Evolutionary conservation across 2,888 invertebrate species (phyloP), one percentile per base, ranked within the genome.

Genomic region (Hecatera dysodea): DNA sequence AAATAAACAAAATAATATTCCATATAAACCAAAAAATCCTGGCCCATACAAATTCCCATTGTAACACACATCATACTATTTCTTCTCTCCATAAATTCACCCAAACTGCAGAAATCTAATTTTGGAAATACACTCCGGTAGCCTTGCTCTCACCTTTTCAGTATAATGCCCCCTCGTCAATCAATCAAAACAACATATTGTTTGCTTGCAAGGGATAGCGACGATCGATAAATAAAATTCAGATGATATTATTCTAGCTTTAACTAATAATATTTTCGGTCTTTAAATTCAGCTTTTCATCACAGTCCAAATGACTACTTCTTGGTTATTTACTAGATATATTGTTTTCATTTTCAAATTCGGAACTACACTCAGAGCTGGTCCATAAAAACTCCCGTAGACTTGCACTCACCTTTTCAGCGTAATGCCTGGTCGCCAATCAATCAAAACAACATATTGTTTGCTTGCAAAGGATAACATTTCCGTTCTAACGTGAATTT

Each of bases 141-240:
- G 56, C 50, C 67, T 74, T 70, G 76, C 78, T 72, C 83, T 73
- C 85, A 85, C 85, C 82, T 85, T 83, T 70, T 70, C 75, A 81
- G 81, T 80, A 79, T 85, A 90, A 89, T 90, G 87, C 89, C 86
- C 84, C 87, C 78, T 82, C 83, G 82, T 82, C 81, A 86, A 91
- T 91, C 91, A 90, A 91, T 91, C 91, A 91, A 88, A 87, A 83
- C 86, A 91, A 90, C 90, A 90, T 90, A 91, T 91, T 91, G 91
- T 91, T 91, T 88, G 89, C 85, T 87, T 86, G 89, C 88, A 87
- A 87, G 88, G 90, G 87, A 89, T 88, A 85, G 82, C 84, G 87
- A n/a, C n/a, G n/a, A n/a, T n/a, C n/a, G n/a, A n/a, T n/a, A n/a
- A n/a, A n/a, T n/a, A n/a, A n/a, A n/a, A n/a, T n/a, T n/a, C n/a